Percentiles rank a stretch among this genome's conserved stretches.
These are phyloP conservation scores for Boloria euphrosyne DNA, from an alignment of 2,888 invertebrate genomes.

Conservation along the genomic window DNA sequence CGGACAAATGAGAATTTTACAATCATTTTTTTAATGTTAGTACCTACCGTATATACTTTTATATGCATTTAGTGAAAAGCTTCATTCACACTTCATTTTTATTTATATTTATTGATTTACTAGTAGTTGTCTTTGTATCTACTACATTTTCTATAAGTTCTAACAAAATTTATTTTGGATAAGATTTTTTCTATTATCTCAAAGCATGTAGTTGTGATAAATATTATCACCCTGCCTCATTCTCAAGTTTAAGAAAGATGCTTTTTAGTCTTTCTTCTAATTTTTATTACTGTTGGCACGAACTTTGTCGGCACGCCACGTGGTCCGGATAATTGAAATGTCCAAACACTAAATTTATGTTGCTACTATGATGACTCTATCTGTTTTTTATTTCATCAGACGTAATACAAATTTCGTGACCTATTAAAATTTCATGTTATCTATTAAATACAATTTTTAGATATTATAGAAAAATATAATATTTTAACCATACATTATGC, in stretches of 20 bases:
- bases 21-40: too few relatives aligned
- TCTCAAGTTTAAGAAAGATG: conserved; percentile 35
- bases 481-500: neutral
- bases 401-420: conserved; percentile 2
- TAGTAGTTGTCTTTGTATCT: too few relatives aligned
- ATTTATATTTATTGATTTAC: too few relatives aligned
- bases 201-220: conserved; percentile 19
- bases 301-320: conserved; percentile 77
- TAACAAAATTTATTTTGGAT: neutral
- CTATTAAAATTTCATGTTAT: neutral
- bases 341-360: conserved; percentile 79
- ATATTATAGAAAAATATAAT: neutral
- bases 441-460: too few relatives aligned
- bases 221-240: conserved; percentile 27
- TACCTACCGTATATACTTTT: too few relatives aligned
- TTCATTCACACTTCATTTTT: too few relatives aligned
- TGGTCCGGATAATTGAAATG: conserved; percentile 79
- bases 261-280: conserved; percentile 55
- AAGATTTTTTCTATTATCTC: neutral
- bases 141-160: neutral
- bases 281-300: conserved; percentile 77
- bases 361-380: conserved; percentile 60
- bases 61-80: too few relatives aligned
- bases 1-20: too few relatives aligned
- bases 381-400: conserved; percentile 25